These are phyloP conservation scores for Drosophila albomicans DNA, from an alignment of 1,140 invertebrate genomes.

Conservation along the genomic window DNA sequence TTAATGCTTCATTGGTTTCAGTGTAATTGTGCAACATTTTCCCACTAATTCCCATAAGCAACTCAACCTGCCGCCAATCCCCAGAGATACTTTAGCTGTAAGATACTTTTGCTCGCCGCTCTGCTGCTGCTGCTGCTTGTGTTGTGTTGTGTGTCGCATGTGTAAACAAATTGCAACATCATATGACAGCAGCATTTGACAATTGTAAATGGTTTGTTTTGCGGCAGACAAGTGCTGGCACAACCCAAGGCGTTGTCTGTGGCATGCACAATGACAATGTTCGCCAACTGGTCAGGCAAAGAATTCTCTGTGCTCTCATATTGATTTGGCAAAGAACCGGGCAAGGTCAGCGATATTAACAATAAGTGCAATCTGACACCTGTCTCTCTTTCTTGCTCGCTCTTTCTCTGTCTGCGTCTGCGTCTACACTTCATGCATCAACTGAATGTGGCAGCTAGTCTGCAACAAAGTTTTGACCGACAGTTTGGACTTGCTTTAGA, in stretches of 20 bases:
- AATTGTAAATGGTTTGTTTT: constrained; percentile 75
- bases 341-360: constrained; percentile 47
- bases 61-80: constrained; percentile 13
- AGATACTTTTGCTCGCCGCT: constrained; percentile 42
- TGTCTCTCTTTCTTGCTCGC: not conserved
- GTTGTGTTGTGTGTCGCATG: constrained; percentile 33
- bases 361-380: constrained; percentile 43
- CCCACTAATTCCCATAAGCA: constrained; percentile 24
- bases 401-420: constrained; percentile 6
- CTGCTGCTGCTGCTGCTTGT: not conserved
- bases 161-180: constrained; percentile 82
- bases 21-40: constrained; percentile 36
- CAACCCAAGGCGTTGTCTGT: constrained; percentile 11
- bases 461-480: constrained; percentile 58
- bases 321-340: constrained; percentile 28
- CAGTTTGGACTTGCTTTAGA: constrained; percentile 21
- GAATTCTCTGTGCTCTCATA: constrained; percentile 7
- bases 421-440: constrained; percentile 49
- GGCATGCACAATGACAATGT: constrained; percentile 22
- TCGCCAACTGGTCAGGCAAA: constrained; percentile 23
- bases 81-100: constrained; percentile 25
- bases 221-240: constrained; percentile 56
- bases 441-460: constrained; percentile 31
- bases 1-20: constrained; percentile 3
- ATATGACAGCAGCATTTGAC: constrained; percentile 79